These are phyloP conservation scores for Centruroides sculpturatus DNA, from an alignment of 1,140 invertebrate genomes.

Conservation along the genomic window DNA sequence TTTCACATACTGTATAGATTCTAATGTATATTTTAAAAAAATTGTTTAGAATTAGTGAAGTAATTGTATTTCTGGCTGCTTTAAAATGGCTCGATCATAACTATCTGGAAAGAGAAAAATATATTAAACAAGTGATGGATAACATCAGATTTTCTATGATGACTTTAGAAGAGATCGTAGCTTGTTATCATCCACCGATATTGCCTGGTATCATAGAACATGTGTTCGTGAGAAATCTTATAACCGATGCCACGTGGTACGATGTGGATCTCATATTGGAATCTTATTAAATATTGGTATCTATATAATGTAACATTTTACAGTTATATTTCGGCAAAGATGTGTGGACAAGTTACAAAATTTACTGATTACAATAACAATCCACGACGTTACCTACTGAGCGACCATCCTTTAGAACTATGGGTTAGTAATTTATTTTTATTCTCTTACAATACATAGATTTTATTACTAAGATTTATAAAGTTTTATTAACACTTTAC, in stretches of 20 bases:
- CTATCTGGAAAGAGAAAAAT: constrained; percentile 1
- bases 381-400: not conserved
- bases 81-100: constrained; percentile 7
- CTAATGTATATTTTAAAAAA: too few species aligned
- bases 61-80: constrained; percentile 7
- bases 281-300: too few species aligned
- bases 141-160: constrained; percentile 5
- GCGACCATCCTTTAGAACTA: not conserved
- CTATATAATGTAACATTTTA: not conserved
- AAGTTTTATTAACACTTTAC: too few species aligned
- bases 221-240: not conserved
- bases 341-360: not conserved
- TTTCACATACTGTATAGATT: too few species aligned
- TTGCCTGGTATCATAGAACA: constrained; percentile 3
- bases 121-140: not conserved
- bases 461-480: too few species aligned
- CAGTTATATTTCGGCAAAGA: not conserved
- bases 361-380: not conserved
- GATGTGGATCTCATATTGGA: not conserved
- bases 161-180: constrained; percentile 4
- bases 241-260: constrained; percentile 3
- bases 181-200: constrained; percentile 9
- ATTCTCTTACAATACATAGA: too few species aligned
- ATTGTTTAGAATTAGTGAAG: not conserved
- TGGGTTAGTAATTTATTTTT: not conserved